These are phyloP conservation scores for Andricus grossulariae DNA, from an alignment of 1,140 invertebrate genomes.

Conservation along the genomic window DNA sequence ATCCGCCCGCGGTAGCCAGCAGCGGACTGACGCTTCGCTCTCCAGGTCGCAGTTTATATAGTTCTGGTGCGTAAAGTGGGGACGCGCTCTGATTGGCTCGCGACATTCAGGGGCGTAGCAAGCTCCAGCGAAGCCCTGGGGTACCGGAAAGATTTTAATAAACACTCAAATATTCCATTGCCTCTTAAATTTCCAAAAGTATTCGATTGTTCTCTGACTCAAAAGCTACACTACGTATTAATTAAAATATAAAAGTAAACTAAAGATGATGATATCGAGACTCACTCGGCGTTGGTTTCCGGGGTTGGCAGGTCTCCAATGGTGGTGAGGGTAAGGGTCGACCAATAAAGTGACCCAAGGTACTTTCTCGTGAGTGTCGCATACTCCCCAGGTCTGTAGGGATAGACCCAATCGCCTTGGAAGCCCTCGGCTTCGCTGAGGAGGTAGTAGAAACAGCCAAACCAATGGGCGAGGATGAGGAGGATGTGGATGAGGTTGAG, in stretches of 20 bases:
- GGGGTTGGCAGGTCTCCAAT: constrained; percentile 96
- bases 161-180: constrained; percentile 52
- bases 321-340: constrained; percentile 96
- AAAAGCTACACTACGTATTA: constrained; percentile 16
- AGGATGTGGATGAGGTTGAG: constrained; percentile 96
- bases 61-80: not conserved
- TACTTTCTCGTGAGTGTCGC: constrained; percentile 93
- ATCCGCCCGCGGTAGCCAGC: not conserved
- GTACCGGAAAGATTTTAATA: not conserved
- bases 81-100: not conserved
- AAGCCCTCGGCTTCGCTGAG: constrained; percentile 94
- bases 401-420: constrained; percentile 94
- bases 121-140: not conserved
- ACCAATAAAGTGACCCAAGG: constrained; percentile 96
- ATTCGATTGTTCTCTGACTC: not conserved
- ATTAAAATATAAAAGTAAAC: constrained; percentile 39
- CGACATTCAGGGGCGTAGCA: not conserved
- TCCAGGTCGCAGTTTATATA: not conserved
- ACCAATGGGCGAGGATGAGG: constrained; percentile 96
- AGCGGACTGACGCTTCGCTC: not conserved
- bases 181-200: constrained; percentile 55
- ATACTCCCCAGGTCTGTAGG: constrained; percentile 90
- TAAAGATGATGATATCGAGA: constrained; percentile 62
- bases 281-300: constrained; percentile 97
- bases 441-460: constrained; percentile 97